Evolutionary conservation across 2,888 invertebrate genomes (phyloP).

Genomic region (Cybosia mesomella): DNA sequence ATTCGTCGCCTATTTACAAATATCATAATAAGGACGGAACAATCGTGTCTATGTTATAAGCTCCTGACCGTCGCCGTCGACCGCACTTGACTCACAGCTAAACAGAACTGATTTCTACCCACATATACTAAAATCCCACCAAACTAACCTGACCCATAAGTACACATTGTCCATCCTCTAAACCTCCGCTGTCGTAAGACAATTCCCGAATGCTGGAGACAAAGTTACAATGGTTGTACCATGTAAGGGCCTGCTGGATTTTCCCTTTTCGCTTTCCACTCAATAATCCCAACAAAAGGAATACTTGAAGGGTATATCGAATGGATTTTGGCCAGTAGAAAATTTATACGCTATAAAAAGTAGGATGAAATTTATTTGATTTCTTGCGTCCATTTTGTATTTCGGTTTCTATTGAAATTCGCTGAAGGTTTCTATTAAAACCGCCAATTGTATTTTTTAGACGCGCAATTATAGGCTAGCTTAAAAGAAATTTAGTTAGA

Average conservation of each 20-base stretch:
- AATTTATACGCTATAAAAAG: conserved; percentile 52
- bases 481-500: neutral
- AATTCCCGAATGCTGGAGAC: conserved; percentile 17
- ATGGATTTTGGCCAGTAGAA: conserved; percentile 50
- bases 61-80: conserved; percentile 48
- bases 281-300: conserved; percentile 71
- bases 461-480: neutral
- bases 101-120: conserved; percentile 46
- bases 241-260: conserved; percentile 54
- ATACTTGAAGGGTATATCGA: conserved; percentile 59
- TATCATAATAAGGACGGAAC: conserved; percentile 51
- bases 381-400: conserved; percentile 23
- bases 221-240: conserved; percentile 33
- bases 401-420: too few relatives aligned
- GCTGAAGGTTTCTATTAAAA: conserved; percentile 16
- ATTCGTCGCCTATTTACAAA: conserved; percentile 43
- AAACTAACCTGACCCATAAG: conserved; percentile 22
- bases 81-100: conserved; percentile 54
- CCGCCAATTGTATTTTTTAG: conserved; percentile 11
- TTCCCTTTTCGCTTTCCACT: conserved; percentile 67
- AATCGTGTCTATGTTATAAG: conserved; percentile 52
- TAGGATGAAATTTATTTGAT: conserved; percentile 36
- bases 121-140: conserved; percentile 37
- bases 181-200: neutral
- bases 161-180: conserved; percentile 27